Base-by-base conservation (phyloP, 1,140 invertebrate species). In the Lordiphosa mommai region DNA sequence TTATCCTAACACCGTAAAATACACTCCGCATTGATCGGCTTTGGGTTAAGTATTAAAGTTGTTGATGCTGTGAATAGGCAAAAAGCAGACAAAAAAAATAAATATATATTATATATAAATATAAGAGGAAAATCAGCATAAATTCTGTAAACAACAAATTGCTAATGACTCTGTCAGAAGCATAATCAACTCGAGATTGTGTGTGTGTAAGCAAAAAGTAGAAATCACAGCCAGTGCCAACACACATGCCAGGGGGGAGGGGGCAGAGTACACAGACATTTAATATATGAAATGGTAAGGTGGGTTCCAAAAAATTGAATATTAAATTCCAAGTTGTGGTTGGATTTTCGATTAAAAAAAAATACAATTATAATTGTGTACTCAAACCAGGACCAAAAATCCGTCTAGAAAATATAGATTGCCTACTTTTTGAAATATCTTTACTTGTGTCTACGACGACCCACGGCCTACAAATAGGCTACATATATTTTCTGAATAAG, bases 141-240 rank as follows among this genome's bases (percentile, higher is more conserved):
- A 68, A 68, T 68, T 41, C 37, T 41, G 43, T 48, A 51, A 23
- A 41, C 34, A 27, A 29, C 56, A 68, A 60, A 68, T 60, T 68
- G 64, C 48, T 68, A 68, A 68, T 68, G 65, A 68, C 48, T 53
- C 64, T 68, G 65, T 68, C 65, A 60, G 47, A 60, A 68, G 36
- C 56, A 68, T 60, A 68, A 68, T 68, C 32, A 68, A 41, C 48
- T 60, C 43, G 32, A 30, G 44, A 38, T 7, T 43, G 5, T 16
- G n/a, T 12, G 6, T 36, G 8, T 53, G 58, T 47, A 7, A 37
- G 32, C 48, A 61, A 46, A 41, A 56, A 73, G 13, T 9, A 66
- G 38, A 66, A 50, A 46, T 66, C 61, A 58, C 43, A 27, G 53
- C 41, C 33, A 41, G 20, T 32, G 32, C 12, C 0, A 23, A 44